Base-by-base conservation (phyloP, 1,140 invertebrate species). In the Doryteuthis pealeii region DNA sequence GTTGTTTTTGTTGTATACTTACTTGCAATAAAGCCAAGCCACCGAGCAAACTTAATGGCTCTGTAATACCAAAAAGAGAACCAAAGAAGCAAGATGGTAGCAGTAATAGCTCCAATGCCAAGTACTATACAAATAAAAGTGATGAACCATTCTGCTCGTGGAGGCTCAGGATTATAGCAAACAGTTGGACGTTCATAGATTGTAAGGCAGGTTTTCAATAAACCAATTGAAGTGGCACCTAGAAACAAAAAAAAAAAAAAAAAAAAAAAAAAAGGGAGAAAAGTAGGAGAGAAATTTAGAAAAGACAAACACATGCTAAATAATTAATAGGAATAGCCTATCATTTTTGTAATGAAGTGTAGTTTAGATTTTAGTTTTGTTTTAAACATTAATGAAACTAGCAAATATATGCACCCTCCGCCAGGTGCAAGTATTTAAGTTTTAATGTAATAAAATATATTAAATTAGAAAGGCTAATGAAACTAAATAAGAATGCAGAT, bases 21-120 rank as follows among this genome's bases (percentile, higher is more conserved):
- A 95, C 94, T 97, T 84, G 95, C 95, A 79, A 94, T 93, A 89
- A 98, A 97, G 83, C 96, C 96, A 78, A 97, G 93, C 95, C 96
- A 97, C 85, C 95, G 89, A 6, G 95, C 96, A 90, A 96, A 96
- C 1, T 94, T 93, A 79, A 97, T 92, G 0, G 96, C 93, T 88
- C 95, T 93, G 70, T 93, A 89, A 87, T 96, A 95, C 93, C 96
- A 97, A 82, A 95, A 94, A 33, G 95, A 96, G 22, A 94, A 92
- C 18, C 92, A 92, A 30, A 97, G 87, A 15, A 97, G 87, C 79
- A 96, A 94, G 69, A 97, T 93, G 2, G 96, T 97, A 5, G 93
- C 94, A 0, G 95, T 96, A 71, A 97, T 95, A 83, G 95, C 95
- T 83, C 96, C 93, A 84, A 95, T 96, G 15, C 96, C 96, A 78